A percentile compares a stretch with the other conserved stretches of the same genome.
Evolutionary conservation across 2,888 invertebrate species (phyloP).

Genomic region (Andricus quercusramuli): DNA sequence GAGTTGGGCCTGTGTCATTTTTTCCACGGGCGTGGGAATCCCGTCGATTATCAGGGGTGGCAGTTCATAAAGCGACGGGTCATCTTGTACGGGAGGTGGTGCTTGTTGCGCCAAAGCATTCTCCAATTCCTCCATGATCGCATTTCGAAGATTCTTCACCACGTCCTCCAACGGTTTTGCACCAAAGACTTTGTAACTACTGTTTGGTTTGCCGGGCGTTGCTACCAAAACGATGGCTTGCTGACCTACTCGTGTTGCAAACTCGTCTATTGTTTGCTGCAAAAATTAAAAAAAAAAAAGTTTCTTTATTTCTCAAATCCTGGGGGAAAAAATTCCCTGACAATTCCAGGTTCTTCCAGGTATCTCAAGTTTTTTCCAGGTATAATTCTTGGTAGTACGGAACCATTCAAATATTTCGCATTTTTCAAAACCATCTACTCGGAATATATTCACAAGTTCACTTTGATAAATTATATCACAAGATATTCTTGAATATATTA

Average conservation of each 20-base stretch:
- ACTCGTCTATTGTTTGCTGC: slow-evolving; percentile 96
- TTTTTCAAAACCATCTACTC: too few relatives aligned
- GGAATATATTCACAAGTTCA: too few relatives aligned
- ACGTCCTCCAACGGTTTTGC: slow-evolving; percentile 98
- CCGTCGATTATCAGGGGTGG: slow-evolving; percentile 98
- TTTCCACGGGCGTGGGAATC: slow-evolving; percentile 98
- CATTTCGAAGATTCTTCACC: slow-evolving; percentile 92
- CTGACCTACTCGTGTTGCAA: slow-evolving; percentile 97
- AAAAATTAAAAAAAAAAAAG: slow-evolving; percentile 53
- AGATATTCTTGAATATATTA: too few relatives aligned
- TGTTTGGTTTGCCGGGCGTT: slow-evolving; percentile 97
- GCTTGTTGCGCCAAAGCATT: slow-evolving; percentile 95
- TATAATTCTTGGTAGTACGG: too few relatives aligned
- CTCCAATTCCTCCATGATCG: slow-evolving; percentile 97
- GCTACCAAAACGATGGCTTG: slow-evolving; percentile 98
- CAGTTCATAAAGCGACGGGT: slow-evolving; percentile 95
- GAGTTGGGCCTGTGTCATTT: slow-evolving; percentile 99
- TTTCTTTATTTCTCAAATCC: too few relatives aligned
- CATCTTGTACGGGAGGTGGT: slow-evolving; percentile 91
- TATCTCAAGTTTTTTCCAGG: too few relatives aligned
- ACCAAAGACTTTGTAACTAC: slow-evolving; percentile 97
- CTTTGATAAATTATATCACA: too few relatives aligned
- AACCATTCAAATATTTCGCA: too few relatives aligned
- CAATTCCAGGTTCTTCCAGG: too few relatives aligned
- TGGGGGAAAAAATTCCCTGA: too few relatives aligned